Base-by-base conservation (phyloP, 2,888 invertebrate genomes). In the Chrysolina haemoptera region DNA sequence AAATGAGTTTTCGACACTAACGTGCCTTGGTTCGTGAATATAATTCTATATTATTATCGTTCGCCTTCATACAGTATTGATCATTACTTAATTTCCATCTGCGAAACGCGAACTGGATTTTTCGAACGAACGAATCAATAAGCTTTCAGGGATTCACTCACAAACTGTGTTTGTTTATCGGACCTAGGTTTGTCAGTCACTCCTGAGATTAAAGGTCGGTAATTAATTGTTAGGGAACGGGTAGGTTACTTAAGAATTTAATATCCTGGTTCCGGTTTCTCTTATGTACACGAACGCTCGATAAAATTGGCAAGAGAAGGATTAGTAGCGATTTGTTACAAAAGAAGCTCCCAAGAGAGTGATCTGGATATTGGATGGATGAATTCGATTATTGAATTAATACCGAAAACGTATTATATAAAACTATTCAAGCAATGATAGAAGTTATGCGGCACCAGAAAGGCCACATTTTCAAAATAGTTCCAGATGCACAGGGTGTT, bases 81-180 rank as follows among this genome's bases (percentile, higher is more conserved):
- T 55, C 55, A 20, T 6, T 55, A 22, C 1, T 20, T 55, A 20
- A 20, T 55, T 55, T 6, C 20, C 9, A 5, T 11, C 18, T 20
- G 12, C 20, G 10, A 12, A 4, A 55, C 22, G 12, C 16, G 22
- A 55, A 5, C 22, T 55, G 18, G 55, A 55, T 55, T 55, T 55
- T 55, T 55, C 53, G 35, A 27, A 22, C 22, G 9, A 10, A 59
- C 27, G 4, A 59, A 59, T 59, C 59, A 16, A 59, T 59, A 59
- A 27, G n/a, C 14, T 35, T 50, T 50, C 43, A 12, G 22, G 20
- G 53, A 53, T 22, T 53, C 11, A 11, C 35, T n/a, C n/a, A n/a
- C n/a, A 35, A 50, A 50, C 50, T 59, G 27, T 35, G 59, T 35
- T 59, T 59, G 35, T 59, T 59, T 10, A 27, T 35, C 35, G 14